phyloP scores from a whole-genome alignment of 1,140 invertebrate genomes.

The Brachionus koreanus region DNA sequence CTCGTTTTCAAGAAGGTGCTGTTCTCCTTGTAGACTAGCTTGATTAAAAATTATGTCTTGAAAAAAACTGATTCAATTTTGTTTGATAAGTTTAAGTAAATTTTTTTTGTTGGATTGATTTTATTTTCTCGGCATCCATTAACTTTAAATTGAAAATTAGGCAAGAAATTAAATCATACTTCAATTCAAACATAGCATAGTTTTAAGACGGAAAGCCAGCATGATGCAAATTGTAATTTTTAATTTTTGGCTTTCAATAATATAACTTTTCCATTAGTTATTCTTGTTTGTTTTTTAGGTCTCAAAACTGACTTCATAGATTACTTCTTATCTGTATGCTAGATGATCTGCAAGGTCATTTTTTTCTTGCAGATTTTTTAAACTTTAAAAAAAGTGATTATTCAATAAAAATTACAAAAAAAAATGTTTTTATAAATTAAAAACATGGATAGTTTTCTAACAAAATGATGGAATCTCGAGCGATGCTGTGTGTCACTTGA shows the following conservation, averaged over 20 bases:
- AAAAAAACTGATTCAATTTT: not conserved
- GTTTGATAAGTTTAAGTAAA: not conserved
- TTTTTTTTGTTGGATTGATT: too few species aligned
- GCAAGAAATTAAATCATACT: not conserved
- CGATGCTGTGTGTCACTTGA: not conserved
- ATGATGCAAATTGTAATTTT: not conserved
- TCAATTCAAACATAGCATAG: not conserved
- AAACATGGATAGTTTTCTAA: not conserved
- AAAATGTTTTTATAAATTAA: not conserved
- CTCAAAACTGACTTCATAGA: not conserved
- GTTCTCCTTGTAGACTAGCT: not conserved
- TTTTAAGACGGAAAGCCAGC: not conserved
- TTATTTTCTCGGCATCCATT: not conserved
- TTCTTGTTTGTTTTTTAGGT: not conserved
- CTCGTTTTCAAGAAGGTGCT: not conserved
- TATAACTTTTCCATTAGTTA: not conserved
- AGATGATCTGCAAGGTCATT: too few species aligned
- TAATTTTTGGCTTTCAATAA: not conserved
- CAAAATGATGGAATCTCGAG: not conserved
- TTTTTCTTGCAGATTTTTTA: too few species aligned
- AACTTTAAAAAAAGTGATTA: too few species aligned
- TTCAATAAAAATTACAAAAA: not conserved
- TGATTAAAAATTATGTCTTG: conserved; percentile 4
- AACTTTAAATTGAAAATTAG: not conserved
- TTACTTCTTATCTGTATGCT: too few species aligned